Evolutionary conservation across 1,140 invertebrate genomes (phyloP).

Genomic region (Vanessa atalanta): DNA sequence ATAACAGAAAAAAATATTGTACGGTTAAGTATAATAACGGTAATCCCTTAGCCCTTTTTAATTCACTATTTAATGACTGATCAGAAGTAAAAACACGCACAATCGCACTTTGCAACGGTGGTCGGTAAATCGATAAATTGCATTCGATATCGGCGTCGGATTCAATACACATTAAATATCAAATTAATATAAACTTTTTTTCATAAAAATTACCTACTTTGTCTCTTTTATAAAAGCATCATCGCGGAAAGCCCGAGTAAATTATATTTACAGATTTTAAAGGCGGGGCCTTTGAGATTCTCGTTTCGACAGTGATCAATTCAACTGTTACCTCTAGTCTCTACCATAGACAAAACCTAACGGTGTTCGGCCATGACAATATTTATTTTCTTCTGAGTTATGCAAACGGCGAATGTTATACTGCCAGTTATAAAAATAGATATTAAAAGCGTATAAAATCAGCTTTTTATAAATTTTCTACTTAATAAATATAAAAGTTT

Average conservation of each 20-base stretch:
- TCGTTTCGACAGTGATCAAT: conserved; percentile 58
- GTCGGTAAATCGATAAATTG: conserved; percentile 66
- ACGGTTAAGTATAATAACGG: conserved; percentile 38
- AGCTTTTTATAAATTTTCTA: background rate
- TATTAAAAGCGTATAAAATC: background rate
- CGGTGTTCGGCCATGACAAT: conserved; percentile 6
- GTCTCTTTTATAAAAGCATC: conserved; percentile 67
- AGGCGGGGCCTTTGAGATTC: conserved; percentile 77
- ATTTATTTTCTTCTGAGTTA: background rate
- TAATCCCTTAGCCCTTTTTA: conserved; percentile 45
- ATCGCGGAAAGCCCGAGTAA: conserved; percentile 68
- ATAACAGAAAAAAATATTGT: conserved; percentile 55
- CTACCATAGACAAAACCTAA: conserved; percentile 28
- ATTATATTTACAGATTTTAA: conserved; percentile 70
- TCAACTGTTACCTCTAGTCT: conserved; percentile 40
- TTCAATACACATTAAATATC: conserved; percentile 28
- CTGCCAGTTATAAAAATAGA: background rate
- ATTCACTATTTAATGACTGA: conserved; percentile 50
- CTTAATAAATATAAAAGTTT: background rate
- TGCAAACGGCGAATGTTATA: background rate
- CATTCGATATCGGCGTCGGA: conserved; percentile 23
- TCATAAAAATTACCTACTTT: conserved; percentile 56
- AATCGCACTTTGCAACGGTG: conserved; percentile 55
- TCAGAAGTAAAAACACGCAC: conserved; percentile 53
- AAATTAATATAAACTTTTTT: conserved; percentile 15